Base-by-base conservation (phyloP, 2,797 vertebrate species). In the Channa striata region DNA sequence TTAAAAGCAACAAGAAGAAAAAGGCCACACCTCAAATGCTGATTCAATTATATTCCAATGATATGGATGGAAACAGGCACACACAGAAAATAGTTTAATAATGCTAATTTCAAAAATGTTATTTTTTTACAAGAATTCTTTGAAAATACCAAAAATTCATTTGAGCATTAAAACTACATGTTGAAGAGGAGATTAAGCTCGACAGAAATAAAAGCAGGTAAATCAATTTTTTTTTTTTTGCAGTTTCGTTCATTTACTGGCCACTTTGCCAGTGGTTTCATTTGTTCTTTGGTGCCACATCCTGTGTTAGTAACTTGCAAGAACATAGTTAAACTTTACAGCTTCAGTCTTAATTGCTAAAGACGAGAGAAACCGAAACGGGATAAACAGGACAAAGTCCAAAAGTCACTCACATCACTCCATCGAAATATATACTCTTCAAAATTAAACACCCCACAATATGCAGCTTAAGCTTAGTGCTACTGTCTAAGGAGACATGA, bases 321-420 rank as follows among this genome's bases (percentile, higher is more conserved):
- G 75, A 74, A 61, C 17, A 8, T 1, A 9, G 44, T 72, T 82
- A 60, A 34, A 49, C 75, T 73, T 25, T 20, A 17, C 23, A 16
- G 73, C 64, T 52, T 54, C 59, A 8, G 23, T 54, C 76, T 78
- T 85, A 83, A 83, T 82, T 80, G 76, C 80, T 81, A 84, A 52
- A 62, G 72, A 75, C 62, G 34, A 36, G 74, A 73, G 60, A 59
- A 75, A 73, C 81, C 69, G 33, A 74, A 73, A 34, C 11, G 0
- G 52, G 64, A 51, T 62, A 61, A 81, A 81, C 68, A 58, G 60
- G 48, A 8, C 39, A 52, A 68, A 72, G 57, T 58, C 52, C 59
- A 48, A 19, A 78, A 76, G 67, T 69, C 75, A 39, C 11, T 50
- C 40, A 4, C 13, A 68, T 58, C 56, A n/a, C 51, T 85, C 48